Base-by-base conservation (phyloP, 2,888 invertebrate genomes). In the Parascotia fuliginaria region DNA sequence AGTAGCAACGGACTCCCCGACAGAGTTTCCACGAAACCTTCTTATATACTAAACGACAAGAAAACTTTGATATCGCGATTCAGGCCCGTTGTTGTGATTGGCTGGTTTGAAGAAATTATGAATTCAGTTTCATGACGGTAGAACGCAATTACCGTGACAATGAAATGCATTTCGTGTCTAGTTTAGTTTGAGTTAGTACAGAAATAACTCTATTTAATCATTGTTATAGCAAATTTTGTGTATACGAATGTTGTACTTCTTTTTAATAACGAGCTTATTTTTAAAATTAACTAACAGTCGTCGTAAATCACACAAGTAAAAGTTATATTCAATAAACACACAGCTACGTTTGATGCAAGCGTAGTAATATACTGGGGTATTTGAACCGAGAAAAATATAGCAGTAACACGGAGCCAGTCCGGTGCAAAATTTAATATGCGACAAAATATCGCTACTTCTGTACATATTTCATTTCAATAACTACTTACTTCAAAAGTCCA, bases 1-100 rank as follows among this genome's bases (percentile, higher is more conserved):
- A 82, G 83, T 83, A 87, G 58, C 89, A 89, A 89, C 87, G 89
- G 88, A 89, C 89, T 87, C 84, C 88, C 89, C 83, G 65, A 49
- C 6, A 1, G 0, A 1, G 0, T 0, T 0, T 2, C 0, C 0
- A 12, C 13, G 9, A 2, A 4, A 6, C 2, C 37, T 36, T 2
- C 29, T 65, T 73, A 73, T 76, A 79, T 71, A 75, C 55, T 12
- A 11, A 60, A 9, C 9, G 9, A 1, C 5, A 15, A 12, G 50
- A 76, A 79, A 81, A 82, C 60, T 66, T 77, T 51, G 44, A 64
- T 76, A 78, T 51, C 79, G 87, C 67, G 85, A 80, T 87, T 52
- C 66, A 83, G 80, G 34, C 32, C 22, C 4, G 9, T 9, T 6
- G 0, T 31, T 41, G 16, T 62, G 68, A 86, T 87, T 87, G 85